Evolutionary conservation across 2,797 vertebrate species (phyloP).

Genomic region (Syndactyla subalaris): DNA sequence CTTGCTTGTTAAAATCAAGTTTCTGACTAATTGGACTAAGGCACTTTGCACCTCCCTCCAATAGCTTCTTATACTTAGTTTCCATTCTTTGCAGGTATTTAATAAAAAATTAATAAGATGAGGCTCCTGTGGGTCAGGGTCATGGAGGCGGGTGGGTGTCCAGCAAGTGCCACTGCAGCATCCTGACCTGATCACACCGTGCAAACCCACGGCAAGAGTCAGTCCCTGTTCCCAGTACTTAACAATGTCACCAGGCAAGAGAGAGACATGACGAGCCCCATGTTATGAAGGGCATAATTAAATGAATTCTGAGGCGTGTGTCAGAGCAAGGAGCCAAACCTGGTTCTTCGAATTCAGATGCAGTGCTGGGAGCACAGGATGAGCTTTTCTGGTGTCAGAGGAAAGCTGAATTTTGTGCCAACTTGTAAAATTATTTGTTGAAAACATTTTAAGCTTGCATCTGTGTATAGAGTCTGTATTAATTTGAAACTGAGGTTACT

Average conservation of each 20-base stretch:
- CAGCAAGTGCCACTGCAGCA: background rate
- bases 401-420: background rate
- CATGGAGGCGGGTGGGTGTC: background rate
- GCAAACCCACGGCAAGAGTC: rapidly evolving
- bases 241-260: background rate
- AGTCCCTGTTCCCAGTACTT: background rate
- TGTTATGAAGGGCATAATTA: background rate
- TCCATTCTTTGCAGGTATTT: background rate
- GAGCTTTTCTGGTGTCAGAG: background rate
- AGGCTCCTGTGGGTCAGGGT: background rate
- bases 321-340: background rate
- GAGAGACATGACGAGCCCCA: rapidly evolving
- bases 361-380: background rate
- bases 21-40: background rate
- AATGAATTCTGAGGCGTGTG: background rate
- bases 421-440: background rate
- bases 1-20: background rate
- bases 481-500: background rate
- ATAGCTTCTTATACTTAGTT: background rate
- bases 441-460: background rate
- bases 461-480: background rate
- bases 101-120: background rate
- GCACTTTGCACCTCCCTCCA: background rate
- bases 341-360: background rate
- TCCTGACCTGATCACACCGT: rapidly evolving